Base-by-base conservation (phyloP, 23 tunicate genomes). In the Botrylloides violaceus region DNA sequence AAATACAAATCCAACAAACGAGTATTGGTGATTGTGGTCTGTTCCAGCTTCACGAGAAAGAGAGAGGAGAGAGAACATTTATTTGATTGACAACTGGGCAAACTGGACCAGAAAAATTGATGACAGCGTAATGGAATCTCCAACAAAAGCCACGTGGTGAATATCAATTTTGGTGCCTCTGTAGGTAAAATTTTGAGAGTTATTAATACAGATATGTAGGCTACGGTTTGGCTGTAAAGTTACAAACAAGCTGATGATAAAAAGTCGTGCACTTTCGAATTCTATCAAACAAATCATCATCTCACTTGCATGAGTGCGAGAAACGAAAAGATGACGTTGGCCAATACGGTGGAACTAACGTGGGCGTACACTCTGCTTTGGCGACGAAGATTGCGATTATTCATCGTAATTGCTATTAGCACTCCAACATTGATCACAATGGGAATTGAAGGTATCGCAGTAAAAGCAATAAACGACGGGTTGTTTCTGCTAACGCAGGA, bases 311-410 rank as follows among this genome's bases (percentile, higher is more conserved):
- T 21, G 35, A 88, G 68, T 12, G 79, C 84, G 29, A 88, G 66
- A n/a, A 82, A 50, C 20, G 85, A 75, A 65, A 88, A 88, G 2
- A 82, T 35, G 28, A 88, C 78, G 80, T 88, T 88, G 12, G 88
- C 96, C 6, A 77, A 18, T 32, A 88, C 56, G 3, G 88, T 81
- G 15, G 88, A 81, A 36, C 83, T 81, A 38, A 88, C 96, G 38
- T 88, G 96, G 25, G 78, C 81, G 77, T 88, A 88, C 15, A 88
- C 84, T 49, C 85, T 88, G 35, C 84, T 88, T 75, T 79, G 84
- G n/a, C 96, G 88, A 57, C 77, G 34, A 48, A 88, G 72, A 59
- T 73, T 77, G 21, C 77, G 49, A 30, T 76, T 47, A 22, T 68
- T 73, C 22, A 87, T 75, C 34, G 80, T 36, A 32, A 88, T 88